Evolutionary conservation across 2,113 vertebrate genomes (phyloP).

Genomic region (Eira barbara): DNA sequence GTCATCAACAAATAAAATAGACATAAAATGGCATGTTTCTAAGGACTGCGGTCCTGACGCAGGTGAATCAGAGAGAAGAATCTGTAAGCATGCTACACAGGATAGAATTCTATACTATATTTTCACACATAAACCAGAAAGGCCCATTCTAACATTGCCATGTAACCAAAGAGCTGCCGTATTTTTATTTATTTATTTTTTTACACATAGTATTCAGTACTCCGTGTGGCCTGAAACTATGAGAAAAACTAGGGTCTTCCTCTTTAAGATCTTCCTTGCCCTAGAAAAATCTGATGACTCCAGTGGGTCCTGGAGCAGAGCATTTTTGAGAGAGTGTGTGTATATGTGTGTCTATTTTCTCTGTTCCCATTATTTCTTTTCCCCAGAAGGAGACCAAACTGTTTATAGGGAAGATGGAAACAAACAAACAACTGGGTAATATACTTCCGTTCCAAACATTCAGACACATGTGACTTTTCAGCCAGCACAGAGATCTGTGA

Average conservation of each 20-base stretch:
- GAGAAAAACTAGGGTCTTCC: conserved; percentile 38
- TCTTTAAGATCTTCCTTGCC: conserved; percentile 36
- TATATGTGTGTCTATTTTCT: conserved; percentile 12
- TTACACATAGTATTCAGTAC: not conserved
- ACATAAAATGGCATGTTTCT: not conserved
- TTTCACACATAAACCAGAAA: conserved; percentile 41
- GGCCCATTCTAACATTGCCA: not conserved
- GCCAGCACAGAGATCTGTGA: not conserved
- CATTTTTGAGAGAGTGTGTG: not conserved
- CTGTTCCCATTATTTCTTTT: conserved; percentile 32
- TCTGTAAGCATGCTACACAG: not conserved
- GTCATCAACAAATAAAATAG: not conserved
- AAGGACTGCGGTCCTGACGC: not conserved
- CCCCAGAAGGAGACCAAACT: conserved; percentile 55
- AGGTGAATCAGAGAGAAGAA: not conserved
- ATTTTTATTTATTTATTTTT: not conserved
- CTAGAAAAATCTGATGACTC: conserved; percentile 38
- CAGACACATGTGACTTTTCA: conserved; percentile 11
- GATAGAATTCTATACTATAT: not conserved
- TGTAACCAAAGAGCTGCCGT: not conserved
- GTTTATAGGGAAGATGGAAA: conserved; percentile 54
- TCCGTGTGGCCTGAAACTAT: not conserved
- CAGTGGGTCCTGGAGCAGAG: not conserved
- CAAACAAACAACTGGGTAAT: conserved; percentile 63
- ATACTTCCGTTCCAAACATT: not conserved